Evolutionary conservation across 35 echinoderm and acorn worm species (phyloP).

Genomic region (Stichopus chloronotus): DNA sequence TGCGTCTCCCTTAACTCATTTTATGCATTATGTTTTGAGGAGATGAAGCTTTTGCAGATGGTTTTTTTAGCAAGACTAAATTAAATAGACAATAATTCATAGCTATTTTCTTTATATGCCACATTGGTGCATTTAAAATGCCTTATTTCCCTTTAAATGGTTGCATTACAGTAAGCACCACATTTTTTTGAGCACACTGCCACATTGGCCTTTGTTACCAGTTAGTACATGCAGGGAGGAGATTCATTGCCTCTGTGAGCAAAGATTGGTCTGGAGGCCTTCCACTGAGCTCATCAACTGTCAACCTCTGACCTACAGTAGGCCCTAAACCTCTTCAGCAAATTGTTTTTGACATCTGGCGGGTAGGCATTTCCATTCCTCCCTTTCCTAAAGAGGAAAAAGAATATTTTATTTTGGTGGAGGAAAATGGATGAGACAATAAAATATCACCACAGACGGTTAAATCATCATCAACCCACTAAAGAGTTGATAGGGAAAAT

Average conservation of each 20-base stretch:
- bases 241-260: conserved; percentile 24
- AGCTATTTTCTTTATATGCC: too few species aligned
- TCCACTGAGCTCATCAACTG: conserved; percentile 14
- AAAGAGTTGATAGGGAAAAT: conserved; percentile 21
- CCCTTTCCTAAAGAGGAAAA: not conserved
- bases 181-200: too few species aligned
- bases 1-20: too few species aligned
- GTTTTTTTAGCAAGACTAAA: too few species aligned
- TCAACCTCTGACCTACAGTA: conserved; percentile 4
- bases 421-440: not conserved
- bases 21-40: too few species aligned
- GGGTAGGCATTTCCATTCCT: not conserved
- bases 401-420: not conserved
- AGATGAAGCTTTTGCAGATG: too few species aligned
- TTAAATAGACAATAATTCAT: too few species aligned
- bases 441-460: not conserved
- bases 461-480: conserved; percentile 20
- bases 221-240: not conserved
- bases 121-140: too few species aligned
- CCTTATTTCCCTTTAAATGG: too few species aligned
- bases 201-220: too few species aligned
- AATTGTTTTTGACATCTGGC: not conserved
- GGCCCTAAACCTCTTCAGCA: not conserved
- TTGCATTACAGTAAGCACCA: too few species aligned
- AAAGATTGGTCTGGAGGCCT: not conserved